These are phyloP conservation scores for Zapornia atra DNA, from an alignment of 2,113 vertebrate genomes.

Conservation along the genomic window DNA sequence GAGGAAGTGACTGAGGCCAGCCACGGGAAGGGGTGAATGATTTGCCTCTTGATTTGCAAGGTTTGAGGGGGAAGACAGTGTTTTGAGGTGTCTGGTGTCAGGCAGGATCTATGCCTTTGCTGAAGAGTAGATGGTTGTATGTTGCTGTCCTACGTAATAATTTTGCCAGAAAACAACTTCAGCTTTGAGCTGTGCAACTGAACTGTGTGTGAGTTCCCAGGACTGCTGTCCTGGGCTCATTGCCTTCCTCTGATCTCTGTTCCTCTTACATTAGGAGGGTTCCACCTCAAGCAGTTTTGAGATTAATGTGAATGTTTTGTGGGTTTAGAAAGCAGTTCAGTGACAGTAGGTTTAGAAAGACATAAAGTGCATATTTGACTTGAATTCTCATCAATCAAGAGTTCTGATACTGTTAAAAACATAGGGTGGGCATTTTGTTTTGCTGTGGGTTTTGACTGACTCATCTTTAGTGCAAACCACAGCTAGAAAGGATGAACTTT, in stretches of 20 bases:
- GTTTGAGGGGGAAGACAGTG: background rate
- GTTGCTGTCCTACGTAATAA: background rate
- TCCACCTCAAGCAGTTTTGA: background rate
- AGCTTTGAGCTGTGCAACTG: background rate
- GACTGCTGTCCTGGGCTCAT: background rate
- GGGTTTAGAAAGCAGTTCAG: background rate
- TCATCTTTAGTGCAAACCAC: background rate
- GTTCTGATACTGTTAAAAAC: background rate
- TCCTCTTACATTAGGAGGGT: background rate
- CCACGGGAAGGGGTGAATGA: background rate
- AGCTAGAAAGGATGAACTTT: background rate
- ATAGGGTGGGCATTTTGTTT: background rate
- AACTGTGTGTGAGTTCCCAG: background rate
- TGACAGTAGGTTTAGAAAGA: background rate
- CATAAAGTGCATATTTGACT: background rate
- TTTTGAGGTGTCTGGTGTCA: background rate
- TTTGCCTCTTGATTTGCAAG: background rate
- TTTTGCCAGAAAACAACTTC: background rate
- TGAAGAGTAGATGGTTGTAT: accelerated
- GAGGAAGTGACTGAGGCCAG: conserved; percentile 28
- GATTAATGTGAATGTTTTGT: background rate
- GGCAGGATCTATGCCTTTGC: background rate
- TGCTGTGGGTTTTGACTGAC: background rate
- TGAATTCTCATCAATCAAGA: background rate
- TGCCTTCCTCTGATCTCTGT: background rate